These are phyloP conservation scores for Aphis gossypii DNA, from an alignment of 1,140 invertebrate species.

Conservation along the genomic window DNA sequence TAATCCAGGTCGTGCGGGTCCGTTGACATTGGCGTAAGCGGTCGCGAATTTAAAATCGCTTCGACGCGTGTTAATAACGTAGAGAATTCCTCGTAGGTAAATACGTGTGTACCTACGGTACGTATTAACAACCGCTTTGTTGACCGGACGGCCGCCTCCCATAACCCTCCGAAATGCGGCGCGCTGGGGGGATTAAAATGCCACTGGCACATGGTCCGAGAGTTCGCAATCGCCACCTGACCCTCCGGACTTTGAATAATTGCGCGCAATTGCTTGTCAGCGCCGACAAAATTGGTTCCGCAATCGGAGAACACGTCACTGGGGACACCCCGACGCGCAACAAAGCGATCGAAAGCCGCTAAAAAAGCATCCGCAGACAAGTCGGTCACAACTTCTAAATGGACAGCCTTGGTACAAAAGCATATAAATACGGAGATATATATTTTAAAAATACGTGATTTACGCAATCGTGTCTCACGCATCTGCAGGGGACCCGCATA, in stretches of 20 bases:
- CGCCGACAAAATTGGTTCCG: too few relatives aligned
- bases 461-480: too few relatives aligned
- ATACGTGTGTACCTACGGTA: constrained; percentile 55
- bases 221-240: neutral
- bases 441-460: too few relatives aligned
- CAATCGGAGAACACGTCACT: too few relatives aligned
- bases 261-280: neutral
- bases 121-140: constrained; percentile 59
- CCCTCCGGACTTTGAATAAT: neutral
- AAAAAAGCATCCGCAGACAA: too few relatives aligned
- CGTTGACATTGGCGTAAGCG: constrained; percentile 62
- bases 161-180: constrained; percentile 61
- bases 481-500: too few relatives aligned
- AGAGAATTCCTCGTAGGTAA: neutral
- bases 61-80: neutral
- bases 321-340: too few relatives aligned
- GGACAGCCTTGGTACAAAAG: too few relatives aligned
- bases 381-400: too few relatives aligned
- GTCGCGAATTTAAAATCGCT: constrained; percentile 62
- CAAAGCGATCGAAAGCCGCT: too few relatives aligned
- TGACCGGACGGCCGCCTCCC: constrained; percentile 61
- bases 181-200: constrained; percentile 60
- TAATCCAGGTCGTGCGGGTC: constrained; percentile 62
- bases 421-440: too few relatives aligned
- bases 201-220: constrained; percentile 59